These are phyloP conservation scores for Brachyistius frenatus DNA, from an alignment of 2,113 vertebrate species.

Conservation along the genomic window DNA sequence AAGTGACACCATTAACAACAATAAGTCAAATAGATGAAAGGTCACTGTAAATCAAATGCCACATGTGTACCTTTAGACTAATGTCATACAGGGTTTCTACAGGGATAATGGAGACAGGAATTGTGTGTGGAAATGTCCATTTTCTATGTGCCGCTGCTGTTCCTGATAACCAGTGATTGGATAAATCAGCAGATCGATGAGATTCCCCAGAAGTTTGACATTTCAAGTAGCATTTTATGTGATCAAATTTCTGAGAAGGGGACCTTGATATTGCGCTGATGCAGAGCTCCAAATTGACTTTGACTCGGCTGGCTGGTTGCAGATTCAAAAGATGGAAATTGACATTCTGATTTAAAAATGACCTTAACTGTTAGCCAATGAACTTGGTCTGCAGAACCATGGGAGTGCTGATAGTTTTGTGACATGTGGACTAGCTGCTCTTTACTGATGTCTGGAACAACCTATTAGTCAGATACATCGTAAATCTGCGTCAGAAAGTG, in stretches of 20 bases:
- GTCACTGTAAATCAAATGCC: background rate
- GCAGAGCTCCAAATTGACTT: conserved; percentile 59
- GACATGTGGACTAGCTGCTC: background rate
- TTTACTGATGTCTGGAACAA: background rate
- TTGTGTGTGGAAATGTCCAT: conserved; percentile 32
- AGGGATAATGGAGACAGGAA: background rate
- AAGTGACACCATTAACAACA: background rate
- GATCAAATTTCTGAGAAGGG: conserved; percentile 53
- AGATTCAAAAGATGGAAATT: conserved; percentile 61
- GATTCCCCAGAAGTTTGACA: conserved; percentile 53
- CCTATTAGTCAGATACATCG: background rate
- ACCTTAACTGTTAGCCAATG: conserved; percentile 42
- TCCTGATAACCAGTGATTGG: conserved; percentile 42
- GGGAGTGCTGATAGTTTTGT: background rate
- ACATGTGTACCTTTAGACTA: background rate
- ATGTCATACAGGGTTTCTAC: conserved; percentile 16
- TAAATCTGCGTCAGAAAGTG: background rate
- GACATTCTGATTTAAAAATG: conserved; percentile 60
- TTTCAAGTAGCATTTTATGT: conserved; percentile 66
- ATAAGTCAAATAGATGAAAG: conserved; percentile 2
- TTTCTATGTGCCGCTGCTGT: conserved; percentile 19
- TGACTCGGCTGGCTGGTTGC: conserved; percentile 43
- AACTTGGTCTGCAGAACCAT: conserved; percentile 40
- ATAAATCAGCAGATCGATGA: conserved; percentile 60
- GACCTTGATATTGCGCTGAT: conserved; percentile 19